Evolutionary conservation across 1,140 invertebrate species (phyloP), one percentile per base, ranked within the genome.

Genomic region (Steinernema feltiae): DNA sequence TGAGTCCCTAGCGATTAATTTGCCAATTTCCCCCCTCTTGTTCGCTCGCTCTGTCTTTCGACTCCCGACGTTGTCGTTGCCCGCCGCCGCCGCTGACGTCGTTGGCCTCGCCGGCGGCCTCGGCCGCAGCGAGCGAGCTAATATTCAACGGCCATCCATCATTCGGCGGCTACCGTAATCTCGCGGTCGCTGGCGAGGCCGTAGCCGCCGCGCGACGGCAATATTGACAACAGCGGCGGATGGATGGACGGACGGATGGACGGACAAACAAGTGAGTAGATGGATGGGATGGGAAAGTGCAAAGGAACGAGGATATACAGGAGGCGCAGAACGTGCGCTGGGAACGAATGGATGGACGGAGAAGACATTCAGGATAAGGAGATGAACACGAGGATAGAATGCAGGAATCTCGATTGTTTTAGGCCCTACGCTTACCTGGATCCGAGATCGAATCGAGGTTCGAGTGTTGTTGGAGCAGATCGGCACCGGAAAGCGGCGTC

Each of bases 261-360:
- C 71, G 78, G 69, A 71, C 72, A 12, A 17, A 29, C n/a, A 31
- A 70, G 71, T 29, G 77, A 71, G 76, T 71, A 73, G 70, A 63
- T 31, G 48, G 32, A 70, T 70, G 48, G 41, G 74, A 77, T 74
- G 83, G 79, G 48, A 63, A 32, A 30, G 30, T 70, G 48, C 32
- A 82, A 79, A 41, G 46, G 71, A 71, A 70, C 12, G 53, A 79
- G 73, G 76, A 77, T 80, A 76, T 78, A 80, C 48, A 73, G 30
- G 77, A 79, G 75, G 72, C 74, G 82, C 81, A 69, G 30, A 32
- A 32, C 32, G 15, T 30, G 71, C 48, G 41, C 32, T 41, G 41
- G 30, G 29, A 74, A 53, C 41, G 24, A 35, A 41, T 35, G n/a
- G 31, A 30, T 29, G 27, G n/a, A n/a, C n/a, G n/a, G n/a, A 46